These are phyloP conservation scores for Pterophyllum scalare DNA, from an alignment of 2,113 vertebrate species.

Conservation along the genomic window DNA sequence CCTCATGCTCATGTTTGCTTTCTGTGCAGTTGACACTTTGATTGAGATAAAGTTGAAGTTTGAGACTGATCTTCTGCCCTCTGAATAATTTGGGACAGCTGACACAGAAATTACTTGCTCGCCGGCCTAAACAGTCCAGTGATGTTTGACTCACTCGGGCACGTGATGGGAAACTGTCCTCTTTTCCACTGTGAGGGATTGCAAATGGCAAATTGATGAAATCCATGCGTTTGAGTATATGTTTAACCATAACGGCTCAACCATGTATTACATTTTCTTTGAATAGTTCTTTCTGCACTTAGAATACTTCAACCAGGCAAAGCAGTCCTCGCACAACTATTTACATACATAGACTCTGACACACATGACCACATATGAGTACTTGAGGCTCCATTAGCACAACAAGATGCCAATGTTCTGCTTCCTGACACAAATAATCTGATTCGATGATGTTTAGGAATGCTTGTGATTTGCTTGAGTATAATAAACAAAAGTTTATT, in stretches of 20 bases:
- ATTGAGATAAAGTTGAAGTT: background rate
- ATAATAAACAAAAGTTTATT: background rate
- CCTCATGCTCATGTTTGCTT: slow-evolving; percentile 1
- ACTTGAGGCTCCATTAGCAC: background rate
- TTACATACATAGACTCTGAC: background rate
- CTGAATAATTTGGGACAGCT: background rate
- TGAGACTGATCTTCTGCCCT: background rate
- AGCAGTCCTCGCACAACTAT: background rate
- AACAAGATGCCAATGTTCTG: background rate
- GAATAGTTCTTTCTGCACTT: background rate
- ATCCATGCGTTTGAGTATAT: background rate
- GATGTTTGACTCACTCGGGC: slow-evolving; percentile 44
- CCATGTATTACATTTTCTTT: background rate
- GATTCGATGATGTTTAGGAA: slow-evolving; percentile 13
- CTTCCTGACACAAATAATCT: slow-evolving; percentile 1
- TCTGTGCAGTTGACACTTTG: background rate
- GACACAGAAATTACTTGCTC: background rate
- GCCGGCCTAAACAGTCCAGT: background rate
- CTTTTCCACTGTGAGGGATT: slow-evolving; percentile 23
- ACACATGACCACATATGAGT: background rate
- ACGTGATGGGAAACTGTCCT: slow-evolving; percentile 22
- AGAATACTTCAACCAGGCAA: background rate
- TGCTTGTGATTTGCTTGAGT: slow-evolving; percentile 43
- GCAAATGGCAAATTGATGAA: slow-evolving; percentile 12
- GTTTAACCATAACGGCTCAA: background rate